Base-by-base conservation (phyloP, 2,113 vertebrate species). In the Trichomycterus rosablanca region DNA sequence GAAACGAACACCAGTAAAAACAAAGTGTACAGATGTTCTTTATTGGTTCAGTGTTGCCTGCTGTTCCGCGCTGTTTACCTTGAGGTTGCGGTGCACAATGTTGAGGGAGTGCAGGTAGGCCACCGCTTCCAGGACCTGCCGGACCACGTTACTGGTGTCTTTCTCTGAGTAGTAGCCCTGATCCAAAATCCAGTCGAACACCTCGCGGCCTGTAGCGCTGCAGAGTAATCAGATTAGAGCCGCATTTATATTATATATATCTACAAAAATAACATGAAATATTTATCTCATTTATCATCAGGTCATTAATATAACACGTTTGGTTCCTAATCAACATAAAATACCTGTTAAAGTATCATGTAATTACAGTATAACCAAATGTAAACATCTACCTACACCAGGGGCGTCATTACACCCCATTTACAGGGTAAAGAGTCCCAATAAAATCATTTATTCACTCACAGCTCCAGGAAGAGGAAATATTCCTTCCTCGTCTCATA, bases 171-270 rank as follows among this genome's bases (percentile, higher is more conserved):
- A 98, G 84, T 97, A 97, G 32, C 95, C 95, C 82, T 98, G 95
- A 79, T 98, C 95, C 81, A 97, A 81, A 83, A 98, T 97, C 95
- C 95, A 98, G 84, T 97, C 95, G 55, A 98, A 97, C 67, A 98
- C 95, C 80, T 97, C 95, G 70, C 95, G 89, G 70, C 95, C 95
- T 2, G 94, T 97, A 71, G 95, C 95, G 35, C 95, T 97, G 80
- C 58, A 40, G 32, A 5, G 1, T 24, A 16, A 37, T 2, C 14
- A 35, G 7, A 59, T n/a, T 32, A 5, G 4, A 34, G 2, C 46
- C 26, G 12, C 9, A 3, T 43, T 4, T 19, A 28, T 7, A 8
- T 34, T 10, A 15, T n/a, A n/a, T n/a, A n/a, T n/a, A n/a, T n/a
- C n/a, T n/a, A n/a, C n/a, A n/a, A n/a, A n/a, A n/a, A n/a, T n/a